Percentiles rank a stretch among this genome's conserved stretches.
These are phyloP conservation scores for Pheosia gnoma DNA, from an alignment of 2,888 invertebrate species.

Conservation along the genomic window DNA sequence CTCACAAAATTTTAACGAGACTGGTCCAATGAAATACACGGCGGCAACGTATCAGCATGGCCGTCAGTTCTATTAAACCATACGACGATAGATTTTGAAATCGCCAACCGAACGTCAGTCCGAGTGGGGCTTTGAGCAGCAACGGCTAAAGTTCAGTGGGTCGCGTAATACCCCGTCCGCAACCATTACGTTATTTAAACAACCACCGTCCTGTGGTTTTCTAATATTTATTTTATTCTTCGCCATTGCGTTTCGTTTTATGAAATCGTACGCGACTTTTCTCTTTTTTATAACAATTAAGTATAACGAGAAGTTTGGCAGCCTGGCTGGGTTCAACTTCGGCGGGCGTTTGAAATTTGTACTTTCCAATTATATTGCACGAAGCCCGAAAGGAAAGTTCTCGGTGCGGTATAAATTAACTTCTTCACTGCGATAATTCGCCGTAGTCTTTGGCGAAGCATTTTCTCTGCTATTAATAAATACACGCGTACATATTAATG, in stretches of 20 bases:
- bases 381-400: conserved; percentile 56
- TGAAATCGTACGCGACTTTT: conserved; percentile 50
- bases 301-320: conserved; percentile 55
- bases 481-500: conserved; percentile 40
- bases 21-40: conserved; percentile 13
- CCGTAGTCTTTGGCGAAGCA: conserved; percentile 50
- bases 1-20: conserved; percentile 2
- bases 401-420: conserved; percentile 59
- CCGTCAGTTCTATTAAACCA: conserved; percentile 29
- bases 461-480: conserved; percentile 44
- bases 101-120: conserved; percentile 42
- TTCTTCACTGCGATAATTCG: conserved; percentile 58
- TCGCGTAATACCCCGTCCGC: conserved; percentile 54
- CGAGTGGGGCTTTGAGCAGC: conserved; percentile 38
- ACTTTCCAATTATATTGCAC: conserved; percentile 68
- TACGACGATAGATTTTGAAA: conserved; percentile 48
- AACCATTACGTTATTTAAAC: conserved; percentile 58
- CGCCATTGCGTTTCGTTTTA: conserved; percentile 45
- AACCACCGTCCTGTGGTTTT: conserved; percentile 52
- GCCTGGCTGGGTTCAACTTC: conserved; percentile 42
- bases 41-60: conserved; percentile 13
- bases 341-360: conserved; percentile 57
- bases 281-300: conserved; percentile 59
- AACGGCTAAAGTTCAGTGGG: conserved; percentile 54
- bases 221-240: conserved; percentile 53